Conservation (phyloP, 2,797 vertebrate species). For the Linurgus olivaceus region DNA sequence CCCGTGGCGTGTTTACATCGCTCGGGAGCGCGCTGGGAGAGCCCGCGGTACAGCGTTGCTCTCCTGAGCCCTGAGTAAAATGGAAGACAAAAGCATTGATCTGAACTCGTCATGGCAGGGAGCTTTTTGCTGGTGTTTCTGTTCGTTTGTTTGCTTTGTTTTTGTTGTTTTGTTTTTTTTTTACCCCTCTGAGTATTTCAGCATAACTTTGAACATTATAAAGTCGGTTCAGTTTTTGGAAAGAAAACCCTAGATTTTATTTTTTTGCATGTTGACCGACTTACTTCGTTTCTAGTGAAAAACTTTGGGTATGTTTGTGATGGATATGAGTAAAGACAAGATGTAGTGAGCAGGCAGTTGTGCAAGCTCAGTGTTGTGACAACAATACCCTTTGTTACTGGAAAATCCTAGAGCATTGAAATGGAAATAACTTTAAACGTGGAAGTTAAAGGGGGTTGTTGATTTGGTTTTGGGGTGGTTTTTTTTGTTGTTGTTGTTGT, state of each 20-base stretch:
- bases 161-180: not conserved
- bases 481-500: not conserved
- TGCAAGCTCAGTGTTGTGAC: not conserved
- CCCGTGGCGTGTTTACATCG: not conserved
- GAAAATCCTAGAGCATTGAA: not conserved
- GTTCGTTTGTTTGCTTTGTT: not conserved
- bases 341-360: not conserved
- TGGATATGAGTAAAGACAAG: not conserved
- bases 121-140: not conserved
- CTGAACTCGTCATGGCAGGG: not conserved
- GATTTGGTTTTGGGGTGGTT: not conserved
- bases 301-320: constrained; percentile 11
- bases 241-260: not conserved
- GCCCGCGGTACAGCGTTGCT: not conserved
- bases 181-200: not conserved
- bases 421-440: not conserved
- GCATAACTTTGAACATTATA: not conserved
- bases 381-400: constrained; percentile 40
- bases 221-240: not conserved
- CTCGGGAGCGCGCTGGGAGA: not conserved
- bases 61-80: not conserved
- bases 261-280: not conserved
- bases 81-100: constrained; percentile 47
- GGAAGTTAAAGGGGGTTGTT: not conserved
- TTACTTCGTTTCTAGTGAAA: not conserved